Evolutionary conservation across 1,140 invertebrate species (phyloP).

Genomic region (Anoplophora glabripennis): DNA sequence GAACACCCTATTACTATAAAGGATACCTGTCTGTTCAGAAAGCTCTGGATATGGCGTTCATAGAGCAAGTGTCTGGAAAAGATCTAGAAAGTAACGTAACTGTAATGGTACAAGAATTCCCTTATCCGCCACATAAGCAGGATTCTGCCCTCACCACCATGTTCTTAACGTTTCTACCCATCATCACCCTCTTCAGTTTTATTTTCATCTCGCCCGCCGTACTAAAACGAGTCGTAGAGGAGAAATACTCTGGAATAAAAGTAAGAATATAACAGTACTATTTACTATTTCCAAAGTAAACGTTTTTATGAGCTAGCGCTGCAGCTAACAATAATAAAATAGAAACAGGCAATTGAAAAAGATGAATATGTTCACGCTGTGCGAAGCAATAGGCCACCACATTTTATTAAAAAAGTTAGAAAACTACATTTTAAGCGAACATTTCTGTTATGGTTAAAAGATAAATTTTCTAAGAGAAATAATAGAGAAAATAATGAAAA

Average conservation of each 20-base stretch:
- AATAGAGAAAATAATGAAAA: too few relatives aligned
- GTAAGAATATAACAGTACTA: conserved; percentile 25
- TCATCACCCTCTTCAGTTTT: conserved; percentile 44
- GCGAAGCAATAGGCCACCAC: too few relatives aligned
- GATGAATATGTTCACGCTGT: too few relatives aligned
- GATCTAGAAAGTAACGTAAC: conserved; percentile 7
- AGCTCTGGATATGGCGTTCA: conserved; percentile 38
- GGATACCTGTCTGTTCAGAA: conserved; percentile 42
- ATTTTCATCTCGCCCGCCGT: conserved; percentile 43
- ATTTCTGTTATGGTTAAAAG: too few relatives aligned
- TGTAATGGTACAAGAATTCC: conserved; percentile 39
- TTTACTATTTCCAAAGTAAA: background rate
- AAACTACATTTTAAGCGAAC: too few relatives aligned
- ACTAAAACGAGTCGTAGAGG: conserved; percentile 44
- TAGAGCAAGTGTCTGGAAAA: conserved; percentile 24
- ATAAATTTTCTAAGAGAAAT: too few relatives aligned
- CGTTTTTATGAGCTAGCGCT: too few relatives aligned
- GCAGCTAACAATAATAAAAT: too few relatives aligned
- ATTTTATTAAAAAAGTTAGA: too few relatives aligned
- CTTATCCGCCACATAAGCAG: conserved; percentile 42
- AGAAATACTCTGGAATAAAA: conserved; percentile 47
- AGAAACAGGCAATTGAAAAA: too few relatives aligned
- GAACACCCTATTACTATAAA: conserved; percentile 31
- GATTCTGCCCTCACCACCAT: conserved; percentile 33
- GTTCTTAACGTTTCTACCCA: conserved; percentile 37